A percentile compares a stretch with the other conserved stretches of the same genome.
phyloP scores from a whole-genome alignment of 1,140 invertebrate species.

The Drosophila jambulina region DNA sequence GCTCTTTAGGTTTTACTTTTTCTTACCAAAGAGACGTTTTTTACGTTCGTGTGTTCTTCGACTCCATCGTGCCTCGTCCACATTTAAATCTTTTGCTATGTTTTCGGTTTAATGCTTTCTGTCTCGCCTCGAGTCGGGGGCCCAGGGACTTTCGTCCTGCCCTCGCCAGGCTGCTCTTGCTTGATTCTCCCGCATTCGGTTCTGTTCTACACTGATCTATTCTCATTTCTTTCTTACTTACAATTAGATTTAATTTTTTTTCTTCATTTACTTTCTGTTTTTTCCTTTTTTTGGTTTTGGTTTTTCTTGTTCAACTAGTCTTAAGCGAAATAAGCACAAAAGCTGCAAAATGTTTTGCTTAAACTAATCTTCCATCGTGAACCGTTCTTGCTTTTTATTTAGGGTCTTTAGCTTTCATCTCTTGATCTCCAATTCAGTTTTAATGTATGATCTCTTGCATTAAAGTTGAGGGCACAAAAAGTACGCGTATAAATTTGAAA shows the following conservation, averaged over 20 bases:
- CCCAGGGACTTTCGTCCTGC: slow-evolving; percentile 25
- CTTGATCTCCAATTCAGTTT: slow-evolving; percentile 60
- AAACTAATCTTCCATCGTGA: slow-evolving; percentile 68
- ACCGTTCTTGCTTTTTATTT: slow-evolving; percentile 29
- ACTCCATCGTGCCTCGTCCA: slow-evolving; percentile 32
- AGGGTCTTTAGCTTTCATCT: slow-evolving; percentile 46
- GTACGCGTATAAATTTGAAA: slow-evolving; percentile 77
- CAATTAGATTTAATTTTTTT: slow-evolving; percentile 67
- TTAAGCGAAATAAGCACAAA: slow-evolving; percentile 84
- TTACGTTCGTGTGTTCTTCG: slow-evolving; percentile 42
- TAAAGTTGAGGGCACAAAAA: slow-evolving; percentile 73
- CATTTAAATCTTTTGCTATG: slow-evolving; percentile 72
- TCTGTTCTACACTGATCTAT: slow-evolving; percentile 48
- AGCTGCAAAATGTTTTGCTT: slow-evolving; percentile 83
- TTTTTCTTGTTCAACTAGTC: slow-evolving; percentile 78
- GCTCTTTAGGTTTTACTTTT: slow-evolving; percentile 61
- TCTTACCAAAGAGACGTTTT: slow-evolving; percentile 69
- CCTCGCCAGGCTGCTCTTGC: slow-evolving; percentile 31
- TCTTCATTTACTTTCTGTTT: slow-evolving; percentile 52
- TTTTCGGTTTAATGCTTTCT: slow-evolving; percentile 57
- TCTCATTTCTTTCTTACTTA: slow-evolving; percentile 67
- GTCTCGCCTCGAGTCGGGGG: slow-evolving; percentile 4
- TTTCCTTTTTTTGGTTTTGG: slow-evolving; percentile 37
- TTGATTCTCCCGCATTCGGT: slow-evolving; percentile 37
- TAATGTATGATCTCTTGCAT: slow-evolving; percentile 77